These are phyloP conservation scores for Brachyopa scutellaris DNA, from an alignment of 2,888 invertebrate species.

Conservation along the genomic window DNA sequence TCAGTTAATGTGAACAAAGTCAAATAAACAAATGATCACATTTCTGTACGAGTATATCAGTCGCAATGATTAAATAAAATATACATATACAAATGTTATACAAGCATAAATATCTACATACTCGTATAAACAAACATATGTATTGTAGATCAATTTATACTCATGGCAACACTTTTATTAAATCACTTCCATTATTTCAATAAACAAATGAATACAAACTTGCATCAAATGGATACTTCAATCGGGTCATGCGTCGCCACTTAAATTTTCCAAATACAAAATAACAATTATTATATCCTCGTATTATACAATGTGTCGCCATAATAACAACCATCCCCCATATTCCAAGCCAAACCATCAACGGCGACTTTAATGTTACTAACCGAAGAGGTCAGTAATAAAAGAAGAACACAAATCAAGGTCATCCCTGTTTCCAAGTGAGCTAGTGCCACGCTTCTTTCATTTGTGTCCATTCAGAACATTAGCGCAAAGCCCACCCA, in stretches of 20 bases:
- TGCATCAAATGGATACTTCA: background rate
- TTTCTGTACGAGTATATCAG: no score
- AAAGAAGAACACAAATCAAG: no score
- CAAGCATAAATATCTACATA: no score
- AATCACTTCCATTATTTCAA: background rate
- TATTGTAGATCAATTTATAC: no score
- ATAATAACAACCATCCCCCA: background rate
- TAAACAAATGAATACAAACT: background rate
- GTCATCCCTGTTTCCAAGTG: constrained; percentile 46
- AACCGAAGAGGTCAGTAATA: constrained; percentile 51
- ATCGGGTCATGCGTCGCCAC: background rate
- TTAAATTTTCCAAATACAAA: no score
- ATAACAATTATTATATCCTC: no score
- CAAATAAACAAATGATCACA: background rate
- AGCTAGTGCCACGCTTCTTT: constrained; percentile 1
- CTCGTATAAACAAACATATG: no score
- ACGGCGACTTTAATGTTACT: background rate
- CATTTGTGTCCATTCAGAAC: constrained; percentile 21
- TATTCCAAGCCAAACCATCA: background rate
- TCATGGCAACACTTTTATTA: no score
- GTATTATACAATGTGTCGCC: no score
- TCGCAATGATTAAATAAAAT: background rate
- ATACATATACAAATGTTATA: background rate
- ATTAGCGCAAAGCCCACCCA: constrained; percentile 31
- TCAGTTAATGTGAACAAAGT: constrained; percentile 2